Base-by-base conservation (phyloP, 2,888 invertebrate genomes). In the Himalopsyche japonica region DNA sequence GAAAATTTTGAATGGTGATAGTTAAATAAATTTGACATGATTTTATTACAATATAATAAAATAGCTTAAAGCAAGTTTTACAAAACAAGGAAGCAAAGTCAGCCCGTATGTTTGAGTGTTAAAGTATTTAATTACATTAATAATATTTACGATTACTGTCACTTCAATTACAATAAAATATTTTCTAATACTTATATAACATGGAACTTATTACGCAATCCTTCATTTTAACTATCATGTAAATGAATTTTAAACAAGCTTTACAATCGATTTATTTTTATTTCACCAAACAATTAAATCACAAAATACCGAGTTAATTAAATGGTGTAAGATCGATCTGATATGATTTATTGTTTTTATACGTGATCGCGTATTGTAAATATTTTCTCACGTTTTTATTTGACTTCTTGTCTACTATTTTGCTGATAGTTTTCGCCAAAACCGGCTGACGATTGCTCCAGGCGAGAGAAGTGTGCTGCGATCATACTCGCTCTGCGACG, bases 391-490 rank as follows among this genome's bases (percentile, higher is more conserved):
- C 57, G 57, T 20, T 20, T 24, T 57, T 57, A 57, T 20, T 7
- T 57, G 7, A 10, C n/a, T n/a, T n/a, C n/a, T 57, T 57, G 57
- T 20, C 57, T 10, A 57, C 57, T 24, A 24, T n/a, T 24, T 43
- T 24, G 57, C 57, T 57, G 57, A 20, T 80, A 70, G 80, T 70
- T 83, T 82, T 83, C 12, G 78, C 80, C 47, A 34, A 18, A 83
- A 83, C 83, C 83, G 83, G 83, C 80, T 27, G 76, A 64, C 64
- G 37, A 76, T 37, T 76, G n/a, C 77, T 32, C 8, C 77, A 30
- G 32, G 37, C 77, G 24, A n/a, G 47, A 79, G 79, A 79, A 79
- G 79, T 79, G 37, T 24, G 79, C 79, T 43, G 20, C 47, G 79
- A 20, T 20, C 20, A 57, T 57, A 24, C 57, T 57, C 57, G 57